phyloP scores from a whole-genome alignment of 1,140 invertebrate species.

The Caenorhabditis brenneri region DNA sequence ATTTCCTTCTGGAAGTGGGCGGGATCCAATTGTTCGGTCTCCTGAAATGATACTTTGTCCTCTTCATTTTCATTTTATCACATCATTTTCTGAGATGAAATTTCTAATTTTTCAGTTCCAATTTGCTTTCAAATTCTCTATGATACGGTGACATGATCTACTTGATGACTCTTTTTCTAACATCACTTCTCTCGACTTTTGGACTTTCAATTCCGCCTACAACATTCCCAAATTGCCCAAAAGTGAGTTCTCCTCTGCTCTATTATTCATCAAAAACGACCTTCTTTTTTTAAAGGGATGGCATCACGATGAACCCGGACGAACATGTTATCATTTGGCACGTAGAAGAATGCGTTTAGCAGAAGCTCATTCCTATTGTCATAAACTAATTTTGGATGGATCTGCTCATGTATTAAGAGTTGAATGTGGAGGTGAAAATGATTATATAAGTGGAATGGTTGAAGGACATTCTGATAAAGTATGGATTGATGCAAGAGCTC shows the following conservation, averaged over 20 bases:
- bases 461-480: slow-evolving; percentile 21
- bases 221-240: slow-evolving; percentile 19
- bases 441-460: slow-evolving; percentile 24
- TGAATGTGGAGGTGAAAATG: slow-evolving; percentile 15
- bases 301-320: slow-evolving; percentile 47
- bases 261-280: neutral
- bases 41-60: slow-evolving; percentile 63
- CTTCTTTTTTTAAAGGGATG: neutral
- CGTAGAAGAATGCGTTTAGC: slow-evolving; percentile 21
- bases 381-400: neutral
- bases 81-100: no score
- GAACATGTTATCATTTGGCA: slow-evolving; percentile 56
- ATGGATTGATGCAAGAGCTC: slow-evolving; percentile 61
- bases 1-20: slow-evolving; percentile 46
- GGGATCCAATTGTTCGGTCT: slow-evolving; percentile 56
- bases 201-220: slow-evolving; percentile 28
- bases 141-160: slow-evolving; percentile 9
- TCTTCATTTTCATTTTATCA: neutral
- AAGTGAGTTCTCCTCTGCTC: neutral
- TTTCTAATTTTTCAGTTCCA: neutral
- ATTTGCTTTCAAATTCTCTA: slow-evolving; percentile 2
- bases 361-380: slow-evolving; percentile 4
- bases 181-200: slow-evolving; percentile 28
- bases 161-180: neutral
- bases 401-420: slow-evolving; percentile 25